Evolutionary conservation across 2,888 invertebrate genomes (phyloP).

Genomic region (Allacma fusca): DNA sequence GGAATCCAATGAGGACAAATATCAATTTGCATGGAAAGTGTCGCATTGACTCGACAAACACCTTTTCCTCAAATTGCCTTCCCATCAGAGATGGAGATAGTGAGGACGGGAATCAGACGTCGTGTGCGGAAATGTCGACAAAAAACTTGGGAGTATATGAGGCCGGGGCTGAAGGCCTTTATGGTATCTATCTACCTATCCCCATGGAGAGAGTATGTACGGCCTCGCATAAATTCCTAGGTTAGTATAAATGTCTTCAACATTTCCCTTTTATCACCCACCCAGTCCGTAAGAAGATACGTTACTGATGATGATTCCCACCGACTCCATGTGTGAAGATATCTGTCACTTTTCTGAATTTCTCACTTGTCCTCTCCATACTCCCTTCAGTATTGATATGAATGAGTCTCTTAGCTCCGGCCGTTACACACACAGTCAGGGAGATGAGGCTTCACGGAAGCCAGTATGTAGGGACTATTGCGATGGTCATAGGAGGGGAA

Average conservation of each 20-base stretch:
- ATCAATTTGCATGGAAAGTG: constrained; percentile 30
- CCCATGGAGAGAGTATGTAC: too few relatives aligned
- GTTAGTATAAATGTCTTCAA: constrained; percentile 5
- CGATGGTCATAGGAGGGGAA: too few relatives aligned
- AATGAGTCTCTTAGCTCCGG: background rate
- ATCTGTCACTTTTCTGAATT: constrained; percentile 12
- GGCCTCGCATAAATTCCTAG: background rate
- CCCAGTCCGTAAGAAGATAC: background rate
- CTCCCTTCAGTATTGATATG: background rate
- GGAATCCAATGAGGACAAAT: constrained; percentile 20
- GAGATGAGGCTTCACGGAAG: too few relatives aligned
- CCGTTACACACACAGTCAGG: background rate
- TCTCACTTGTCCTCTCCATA: constrained; percentile 11
- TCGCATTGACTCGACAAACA: constrained; percentile 26
- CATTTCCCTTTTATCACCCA: constrained; percentile 6
- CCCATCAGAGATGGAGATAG: constrained; percentile 4
- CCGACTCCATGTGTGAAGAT: constrained; percentile 8
- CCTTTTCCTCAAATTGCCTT: constrained; percentile 9
- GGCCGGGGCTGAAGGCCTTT: too few relatives aligned
- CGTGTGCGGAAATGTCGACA: constrained; percentile 1
- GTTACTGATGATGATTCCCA: background rate
- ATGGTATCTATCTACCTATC: too few relatives aligned
- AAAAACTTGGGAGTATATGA: background rate
- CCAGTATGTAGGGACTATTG: too few relatives aligned
- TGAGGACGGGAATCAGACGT: background rate